Evolutionary conservation across 30 jellyfish, hydroid and myxozoan species (phyloP).

Genomic region (Catostylus mosaicus): DNA sequence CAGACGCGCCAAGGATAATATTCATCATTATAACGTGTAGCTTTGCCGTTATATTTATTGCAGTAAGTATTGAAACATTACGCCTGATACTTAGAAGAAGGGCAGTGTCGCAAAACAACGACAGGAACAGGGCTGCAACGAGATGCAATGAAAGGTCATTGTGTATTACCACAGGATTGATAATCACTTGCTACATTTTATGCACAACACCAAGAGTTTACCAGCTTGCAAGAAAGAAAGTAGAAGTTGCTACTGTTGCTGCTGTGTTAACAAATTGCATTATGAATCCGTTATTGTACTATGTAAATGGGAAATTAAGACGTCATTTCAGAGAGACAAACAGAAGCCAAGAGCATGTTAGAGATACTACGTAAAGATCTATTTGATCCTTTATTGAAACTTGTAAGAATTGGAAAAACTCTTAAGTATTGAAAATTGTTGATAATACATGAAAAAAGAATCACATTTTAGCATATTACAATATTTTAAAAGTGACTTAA

Average conservation of each 20-base stretch:
- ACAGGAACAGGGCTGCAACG: not conserved
- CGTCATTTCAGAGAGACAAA: not conserved
- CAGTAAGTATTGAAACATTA: slow-evolving; percentile 14
- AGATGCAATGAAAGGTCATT: not conserved
- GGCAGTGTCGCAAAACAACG: not conserved
- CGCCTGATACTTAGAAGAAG: slow-evolving; percentile 13
- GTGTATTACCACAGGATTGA: not conserved
- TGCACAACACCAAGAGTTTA: slow-evolving; percentile 32
- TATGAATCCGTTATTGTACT: slow-evolving; percentile 38
- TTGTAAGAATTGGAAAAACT: too few species aligned
- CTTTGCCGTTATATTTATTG: not conserved
- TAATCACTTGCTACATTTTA: slow-evolving; percentile 9
- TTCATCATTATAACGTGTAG: slow-evolving; percentile 5
- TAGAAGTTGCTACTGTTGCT: not conserved
- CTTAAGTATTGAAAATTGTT: too few species aligned
- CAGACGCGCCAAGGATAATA: not conserved
- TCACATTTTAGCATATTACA: too few species aligned
- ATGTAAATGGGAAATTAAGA: not conserved
- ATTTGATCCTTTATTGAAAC: too few species aligned
- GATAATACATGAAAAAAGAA: too few species aligned
- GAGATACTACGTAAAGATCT: too few species aligned
- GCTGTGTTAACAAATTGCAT: slow-evolving; percentile 17
- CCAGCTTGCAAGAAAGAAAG: slow-evolving; percentile 1
- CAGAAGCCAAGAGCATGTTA: too few species aligned
- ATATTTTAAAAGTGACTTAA: too few species aligned